Evolutionary conservation across 1,140 invertebrate genomes (phyloP), one percentile per base, ranked within the genome.

Genomic region (Drosophila pseudoobscura): DNA sequence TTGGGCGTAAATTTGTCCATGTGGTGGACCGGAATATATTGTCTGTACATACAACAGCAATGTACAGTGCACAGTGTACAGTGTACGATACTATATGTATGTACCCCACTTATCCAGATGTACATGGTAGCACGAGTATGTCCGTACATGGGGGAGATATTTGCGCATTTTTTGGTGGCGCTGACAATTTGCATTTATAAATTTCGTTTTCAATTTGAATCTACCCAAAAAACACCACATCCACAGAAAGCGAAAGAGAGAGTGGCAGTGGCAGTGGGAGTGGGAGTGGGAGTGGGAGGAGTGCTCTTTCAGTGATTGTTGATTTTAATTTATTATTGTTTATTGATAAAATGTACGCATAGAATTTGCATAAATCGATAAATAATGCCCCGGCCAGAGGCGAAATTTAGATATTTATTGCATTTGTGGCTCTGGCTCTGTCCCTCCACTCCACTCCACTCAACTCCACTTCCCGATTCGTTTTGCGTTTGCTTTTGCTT

Each of bases 321-420:
- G 80, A 80, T 82, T 85, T 87, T 85, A 80, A 85, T 87, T 87
- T 85, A 87, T 85, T 87, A 82, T 87, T 87, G 82, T 88, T 87
- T 87, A 87, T 87, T 88, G 82, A 87, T 87, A 88, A 87, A 87
- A 82, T 82, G 75, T 49, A 58, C 41, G 61, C 51, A 61, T 24
- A 29, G 69, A 64, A 87, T 87, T 87, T 87, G 83, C 82, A 87
- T 87, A 87, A 87, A 87, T 87, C 82, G 83, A 88, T 87, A 80
- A 88, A 87, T 87, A 88, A 88, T 85, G 66, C 46, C 46, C 58
- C 45, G 69, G 47, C 44, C 20, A 52, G 43, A 53, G 66, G 41
- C 53, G 53, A 46, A 80, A 61, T 85, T 82, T 75, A 78, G 82
- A 80, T 85, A 85, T 85, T 85, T 85, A 85, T 85, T 87, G 80